Evolutionary conservation across 2,888 invertebrate genomes (phyloP).

Genomic region (Rhopalosiphum nymphaeae): DNA sequence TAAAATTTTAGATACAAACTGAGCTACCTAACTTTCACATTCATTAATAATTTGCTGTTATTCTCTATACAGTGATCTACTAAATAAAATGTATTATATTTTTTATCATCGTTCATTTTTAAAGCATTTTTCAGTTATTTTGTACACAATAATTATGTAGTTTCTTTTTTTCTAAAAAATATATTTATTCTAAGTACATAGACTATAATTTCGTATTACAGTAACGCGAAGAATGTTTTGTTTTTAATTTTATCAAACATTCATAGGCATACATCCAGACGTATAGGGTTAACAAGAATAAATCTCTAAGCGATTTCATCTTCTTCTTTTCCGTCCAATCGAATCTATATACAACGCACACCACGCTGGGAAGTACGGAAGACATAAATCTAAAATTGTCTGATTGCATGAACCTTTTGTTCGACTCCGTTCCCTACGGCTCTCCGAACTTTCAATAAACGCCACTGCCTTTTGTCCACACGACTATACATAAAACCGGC

Average conservation of each 20-base stretch:
- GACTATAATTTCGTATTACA: not conserved
- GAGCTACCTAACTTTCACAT: not conserved
- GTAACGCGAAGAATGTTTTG: not conserved
- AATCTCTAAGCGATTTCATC: constrained; percentile 5
- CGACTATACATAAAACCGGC: constrained; percentile 30
- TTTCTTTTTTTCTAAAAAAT: not conserved
- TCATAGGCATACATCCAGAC: not conserved
- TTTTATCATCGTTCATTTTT: not conserved
- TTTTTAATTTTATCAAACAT: constrained; percentile 22
- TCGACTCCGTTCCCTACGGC: constrained; percentile 35
- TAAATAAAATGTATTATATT: not conserved
- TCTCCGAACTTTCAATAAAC: constrained; percentile 46
- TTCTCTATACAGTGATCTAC: not conserved
- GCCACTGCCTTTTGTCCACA: constrained; percentile 50
- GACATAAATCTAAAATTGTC: constrained; percentile 57
- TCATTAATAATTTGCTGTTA: not conserved
- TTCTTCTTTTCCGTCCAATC: not conserved
- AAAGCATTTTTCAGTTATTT: not conserved
- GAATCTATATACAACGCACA: not conserved
- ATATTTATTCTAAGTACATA: not conserved
- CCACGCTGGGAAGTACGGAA: not conserved
- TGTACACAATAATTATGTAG: not conserved
- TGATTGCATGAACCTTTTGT: constrained; percentile 53
- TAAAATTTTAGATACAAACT: not conserved
- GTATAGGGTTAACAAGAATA: not conserved